Evolutionary conservation across 1,140 invertebrate species (phyloP).

Genomic region (Brachionus asplanchnoidis): DNA sequence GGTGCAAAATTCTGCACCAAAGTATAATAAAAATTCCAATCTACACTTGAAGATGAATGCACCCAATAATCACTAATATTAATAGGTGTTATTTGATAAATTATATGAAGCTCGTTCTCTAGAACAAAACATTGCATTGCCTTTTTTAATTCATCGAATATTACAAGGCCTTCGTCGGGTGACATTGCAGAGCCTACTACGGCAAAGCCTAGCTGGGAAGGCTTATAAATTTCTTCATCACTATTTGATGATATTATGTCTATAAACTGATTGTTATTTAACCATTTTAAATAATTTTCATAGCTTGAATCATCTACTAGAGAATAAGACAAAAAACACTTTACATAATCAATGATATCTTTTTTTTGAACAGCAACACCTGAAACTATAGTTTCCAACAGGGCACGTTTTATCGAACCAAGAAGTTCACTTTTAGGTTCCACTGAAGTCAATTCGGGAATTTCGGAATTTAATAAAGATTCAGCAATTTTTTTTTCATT

Average conservation of each 20-base stretch:
- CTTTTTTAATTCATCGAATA: slow-evolving; percentile 83
- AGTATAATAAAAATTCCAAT: slow-evolving; percentile 41
- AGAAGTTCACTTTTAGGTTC: slow-evolving; percentile 52
- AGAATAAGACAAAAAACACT: neutral
- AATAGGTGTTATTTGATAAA: slow-evolving; percentile 70
- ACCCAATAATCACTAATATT: slow-evolving; percentile 38
- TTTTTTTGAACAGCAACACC: slow-evolving; percentile 68
- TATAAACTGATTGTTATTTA: slow-evolving; percentile 47
- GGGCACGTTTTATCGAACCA: slow-evolving; percentile 61
- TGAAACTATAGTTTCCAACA: slow-evolving; percentile 73
- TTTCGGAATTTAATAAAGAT: slow-evolving; percentile 65
- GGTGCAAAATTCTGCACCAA: slow-evolving; percentile 60
- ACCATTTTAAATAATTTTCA: slow-evolving; percentile 45
- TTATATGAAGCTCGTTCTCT: slow-evolving; percentile 86
- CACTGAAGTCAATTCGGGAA: slow-evolving; percentile 70
- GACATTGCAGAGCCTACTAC: slow-evolving; percentile 85
- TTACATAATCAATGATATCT: slow-evolving; percentile 72
- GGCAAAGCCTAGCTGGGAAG: slow-evolving; percentile 81
- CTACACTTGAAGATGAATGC: slow-evolving; percentile 5
- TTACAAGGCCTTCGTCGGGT: slow-evolving; percentile 78
- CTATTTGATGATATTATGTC: neutral
- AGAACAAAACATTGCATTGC: slow-evolving; percentile 82
- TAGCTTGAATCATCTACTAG: slow-evolving; percentile 25
- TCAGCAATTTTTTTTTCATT: slow-evolving; percentile 65
- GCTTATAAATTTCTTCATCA: neutral